Evolutionary conservation across 2,113 vertebrate species (phyloP).

Genomic region (Gila orcuttii): DNA sequence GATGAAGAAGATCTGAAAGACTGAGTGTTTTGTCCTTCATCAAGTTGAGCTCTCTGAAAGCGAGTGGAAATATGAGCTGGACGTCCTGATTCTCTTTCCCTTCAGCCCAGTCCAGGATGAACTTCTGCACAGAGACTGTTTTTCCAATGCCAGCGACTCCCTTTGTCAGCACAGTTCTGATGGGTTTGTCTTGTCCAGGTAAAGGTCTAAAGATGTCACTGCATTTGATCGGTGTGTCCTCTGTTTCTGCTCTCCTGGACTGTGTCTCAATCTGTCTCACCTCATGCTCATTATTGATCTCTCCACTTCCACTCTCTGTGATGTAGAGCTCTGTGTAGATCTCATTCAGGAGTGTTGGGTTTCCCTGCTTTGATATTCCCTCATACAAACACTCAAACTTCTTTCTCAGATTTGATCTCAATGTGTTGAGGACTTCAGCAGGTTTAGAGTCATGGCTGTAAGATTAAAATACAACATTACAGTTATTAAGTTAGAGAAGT

Average conservation of each 20-base stretch:
- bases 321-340: conserved; percentile 37
- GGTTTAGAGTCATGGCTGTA: no score
- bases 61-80: conserved; percentile 11
- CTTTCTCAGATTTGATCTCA: no score
- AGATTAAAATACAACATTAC: no score
- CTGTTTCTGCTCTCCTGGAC: conserved; percentile 14
- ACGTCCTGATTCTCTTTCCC: background rate
- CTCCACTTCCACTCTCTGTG: conserved; percentile 10
- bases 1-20: background rate
- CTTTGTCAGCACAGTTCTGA: conserved; percentile 23
- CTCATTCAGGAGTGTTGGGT: conserved; percentile 28
- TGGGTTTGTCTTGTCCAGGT: background rate
- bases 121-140: conserved; percentile 6
- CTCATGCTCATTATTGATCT: conserved; percentile 21
- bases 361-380: background rate
- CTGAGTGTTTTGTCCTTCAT: conserved; percentile 9
- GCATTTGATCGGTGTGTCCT: background rate
- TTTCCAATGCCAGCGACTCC: conserved; percentile 14
- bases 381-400: background rate
- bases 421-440: no score
- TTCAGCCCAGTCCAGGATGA: background rate
- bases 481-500: no score
- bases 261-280: conserved; percentile 17
- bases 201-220: background rate
- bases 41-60: conserved; percentile 3